Evolutionary conservation across 53 echinoderm and acorn worm genomes (phyloP), one percentile per base, ranked within the genome.

Genomic region (Paracentrotus lividus): DNA sequence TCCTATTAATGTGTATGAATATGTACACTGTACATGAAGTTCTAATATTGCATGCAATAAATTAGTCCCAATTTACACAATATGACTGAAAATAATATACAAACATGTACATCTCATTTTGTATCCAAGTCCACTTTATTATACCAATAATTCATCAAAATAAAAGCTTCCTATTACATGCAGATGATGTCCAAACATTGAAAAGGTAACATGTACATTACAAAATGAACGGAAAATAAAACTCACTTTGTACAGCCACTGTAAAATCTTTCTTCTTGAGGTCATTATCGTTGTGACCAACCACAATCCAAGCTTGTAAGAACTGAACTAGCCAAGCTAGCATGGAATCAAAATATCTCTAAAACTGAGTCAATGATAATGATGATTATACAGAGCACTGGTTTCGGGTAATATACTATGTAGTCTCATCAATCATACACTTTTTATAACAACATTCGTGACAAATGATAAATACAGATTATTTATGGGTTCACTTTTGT

Each of bases 311-410:
- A 47, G 45, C 38, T 76, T 14, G 38, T 81, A 24, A 45, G 81
- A 81, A 47, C 44, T 81, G 81, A 81, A n/a, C 45, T 26, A 1
- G 26, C 44, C 26, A 15, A 47, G 81, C 81, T 81, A n/a, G 81
- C 81, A 81, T 14, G 7, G 47, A 81, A 81, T 81, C 81, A 81
- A 81, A 81, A 81, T 47, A 47, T 47, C 81, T 47, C 81, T 47
- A 81, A 81, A 45, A 49, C 47, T 38, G 45, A 47, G 81, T 81
- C 81, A 81, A 45, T 44, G 81, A 81, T 26, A 18, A 81, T 45
- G 47, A 45, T 44, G 81, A 81, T 26, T 16, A 81, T 45, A 44
- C 81, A 81, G 44, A 49, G 49, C 44, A 45, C 5, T n/a, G 81
- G 47, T 81, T 38, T 38, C 4, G 40, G 72, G 72, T 4, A n/a